Percentiles rank a stretch among this genome's conserved stretches.
Evolutionary conservation across 2,888 invertebrate species (phyloP).

Genomic region (Philereme transversata): DNA sequence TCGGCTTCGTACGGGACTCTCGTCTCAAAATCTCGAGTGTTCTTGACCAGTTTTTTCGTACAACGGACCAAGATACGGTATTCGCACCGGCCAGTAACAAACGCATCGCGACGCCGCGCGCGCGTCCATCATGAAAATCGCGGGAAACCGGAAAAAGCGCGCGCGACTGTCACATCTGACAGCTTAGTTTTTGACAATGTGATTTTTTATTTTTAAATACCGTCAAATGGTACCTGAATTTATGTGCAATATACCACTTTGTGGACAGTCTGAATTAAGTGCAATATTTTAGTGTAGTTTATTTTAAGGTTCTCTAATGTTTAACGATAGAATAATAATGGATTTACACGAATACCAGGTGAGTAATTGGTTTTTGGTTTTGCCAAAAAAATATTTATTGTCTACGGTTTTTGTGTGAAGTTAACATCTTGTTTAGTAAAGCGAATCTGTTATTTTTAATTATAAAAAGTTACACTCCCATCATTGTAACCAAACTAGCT

Average conservation of each 20-base stretch:
- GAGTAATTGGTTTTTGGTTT: constrained; percentile 41
- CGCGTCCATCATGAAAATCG: constrained; percentile 37
- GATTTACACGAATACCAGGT: constrained; percentile 80
- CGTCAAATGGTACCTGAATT: constrained; percentile 63
- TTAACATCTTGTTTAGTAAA: constrained; percentile 1
- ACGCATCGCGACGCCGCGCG: constrained; percentile 36
- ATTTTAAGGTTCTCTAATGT: constrained; percentile 42
- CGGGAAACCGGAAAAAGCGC: constrained; percentile 34
- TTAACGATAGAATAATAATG: constrained; percentile 59
- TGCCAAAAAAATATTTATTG: constrained; percentile 8
- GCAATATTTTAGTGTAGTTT: constrained; percentile 65
- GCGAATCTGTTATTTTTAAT: too few relatives aligned
- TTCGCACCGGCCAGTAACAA: constrained; percentile 44
- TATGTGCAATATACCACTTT: constrained; percentile 72
- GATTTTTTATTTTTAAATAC: constrained; percentile 43
- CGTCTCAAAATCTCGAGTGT: constrained; percentile 24
- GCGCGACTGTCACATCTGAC: constrained; percentile 41
- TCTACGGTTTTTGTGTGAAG: constrained; percentile 27
- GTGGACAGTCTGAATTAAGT: constrained; percentile 76
- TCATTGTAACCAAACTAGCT: too few relatives aligned
- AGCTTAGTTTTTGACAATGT: constrained; percentile 43
- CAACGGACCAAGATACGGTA: constrained; percentile 47
- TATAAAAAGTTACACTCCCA: too few relatives aligned
- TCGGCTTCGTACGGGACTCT: constrained; percentile 27
- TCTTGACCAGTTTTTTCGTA: constrained; percentile 39